phyloP scores from a whole-genome alignment of 2,888 invertebrate species.

The Nephrocerus scutellatus region DNA sequence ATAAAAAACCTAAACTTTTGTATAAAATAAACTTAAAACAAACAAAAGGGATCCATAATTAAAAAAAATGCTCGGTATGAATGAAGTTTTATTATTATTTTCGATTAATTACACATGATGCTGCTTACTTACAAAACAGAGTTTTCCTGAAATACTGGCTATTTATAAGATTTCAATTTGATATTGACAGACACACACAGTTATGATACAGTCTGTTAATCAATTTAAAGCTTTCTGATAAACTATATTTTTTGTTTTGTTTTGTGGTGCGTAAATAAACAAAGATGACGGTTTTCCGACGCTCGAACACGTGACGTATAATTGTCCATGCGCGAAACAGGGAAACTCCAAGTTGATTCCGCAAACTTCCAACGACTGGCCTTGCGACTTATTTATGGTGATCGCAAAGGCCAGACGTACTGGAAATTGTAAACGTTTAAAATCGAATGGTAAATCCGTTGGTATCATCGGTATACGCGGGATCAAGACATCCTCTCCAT shows the following conservation, averaged over 20 bases:
- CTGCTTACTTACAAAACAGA: too few species aligned
- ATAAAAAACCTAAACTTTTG: too few species aligned
- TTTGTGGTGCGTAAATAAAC: conserved; percentile 7
- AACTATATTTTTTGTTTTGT: conserved; percentile 17
- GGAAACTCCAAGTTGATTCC: conserved; percentile 28
- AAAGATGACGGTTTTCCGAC: conserved; percentile 2
- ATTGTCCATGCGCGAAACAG: conserved; percentile 3
- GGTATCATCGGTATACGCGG: conserved; percentile 36
- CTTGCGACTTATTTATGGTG: conserved; percentile 36
- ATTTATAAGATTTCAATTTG: too few species aligned
- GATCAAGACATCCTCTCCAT: conserved; percentile 25
- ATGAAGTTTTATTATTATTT: too few species aligned
- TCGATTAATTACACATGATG: too few species aligned
- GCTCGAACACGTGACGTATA: conserved; percentile 3
- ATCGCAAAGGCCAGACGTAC: conserved; percentile 30
- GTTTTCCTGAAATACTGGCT: too few species aligned
- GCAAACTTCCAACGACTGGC: conserved; percentile 27
- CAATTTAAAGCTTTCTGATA: conserved; percentile 1
- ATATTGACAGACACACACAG: too few species aligned
- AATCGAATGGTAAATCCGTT: conserved; percentile 20
- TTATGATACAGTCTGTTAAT: neutral
- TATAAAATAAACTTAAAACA: too few species aligned
- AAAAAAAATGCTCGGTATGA: too few species aligned
- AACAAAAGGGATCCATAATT: too few species aligned
- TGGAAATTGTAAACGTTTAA: conserved; percentile 3